Evolutionary conservation across 2,113 vertebrate species (phyloP).

Genomic region (Callionymus lyra): DNA sequence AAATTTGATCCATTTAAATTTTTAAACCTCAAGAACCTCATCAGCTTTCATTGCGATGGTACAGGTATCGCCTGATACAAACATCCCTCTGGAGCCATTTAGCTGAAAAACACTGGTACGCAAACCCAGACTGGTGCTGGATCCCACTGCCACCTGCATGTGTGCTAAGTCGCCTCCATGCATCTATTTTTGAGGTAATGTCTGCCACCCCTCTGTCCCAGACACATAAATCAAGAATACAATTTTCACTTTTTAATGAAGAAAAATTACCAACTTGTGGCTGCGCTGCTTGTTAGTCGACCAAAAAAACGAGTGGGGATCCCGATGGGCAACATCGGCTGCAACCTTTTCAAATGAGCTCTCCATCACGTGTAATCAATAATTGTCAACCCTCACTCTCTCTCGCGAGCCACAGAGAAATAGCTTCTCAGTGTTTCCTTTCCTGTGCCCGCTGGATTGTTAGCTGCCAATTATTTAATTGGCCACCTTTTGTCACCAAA

Average conservation of each 20-base stretch:
- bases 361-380: constrained; percentile 43
- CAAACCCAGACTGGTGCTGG: too few species aligned
- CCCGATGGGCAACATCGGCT: constrained; percentile 14
- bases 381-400: constrained; percentile 13
- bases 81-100: constrained; percentile 7
- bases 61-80: constrained; percentile 13
- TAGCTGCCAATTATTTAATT: constrained; percentile 15
- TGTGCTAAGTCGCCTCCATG: constrained; percentile 23
- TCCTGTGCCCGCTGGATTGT: constrained; percentile 5
- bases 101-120: too few species aligned
- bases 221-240: constrained; percentile 34
- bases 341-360: constrained; percentile 35
- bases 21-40: background rate
- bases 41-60: constrained; percentile 18
- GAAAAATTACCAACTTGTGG: constrained; percentile 40
- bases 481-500: background rate
- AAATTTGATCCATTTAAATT: too few species aligned
- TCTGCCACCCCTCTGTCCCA: constrained; percentile 11
- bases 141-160: background rate
- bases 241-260: constrained; percentile 47
- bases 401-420: background rate
- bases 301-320: constrained; percentile 19
- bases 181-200: constrained; percentile 27
- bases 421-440: constrained; percentile 19
- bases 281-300: constrained; percentile 42